Evolutionary conservation across 1,140 invertebrate genomes (phyloP), one percentile per base, ranked within the genome.

Genomic region (Calephelis virginiensis): DNA sequence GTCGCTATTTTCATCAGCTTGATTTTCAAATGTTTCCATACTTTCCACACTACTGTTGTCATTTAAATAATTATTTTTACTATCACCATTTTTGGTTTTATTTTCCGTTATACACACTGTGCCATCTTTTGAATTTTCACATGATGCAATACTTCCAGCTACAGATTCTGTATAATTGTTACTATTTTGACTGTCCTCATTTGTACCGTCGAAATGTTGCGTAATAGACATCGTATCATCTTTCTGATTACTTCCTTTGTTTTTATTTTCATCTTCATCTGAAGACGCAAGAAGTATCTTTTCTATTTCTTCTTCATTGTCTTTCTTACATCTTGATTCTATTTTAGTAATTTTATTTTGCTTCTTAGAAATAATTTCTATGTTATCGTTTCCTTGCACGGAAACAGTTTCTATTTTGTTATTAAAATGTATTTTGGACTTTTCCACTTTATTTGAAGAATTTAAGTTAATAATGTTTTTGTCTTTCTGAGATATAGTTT

Each of bases 261-360:
- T 38, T 40, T 12, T 11, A 7, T 40, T 50, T 40, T 68, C 60
- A 43, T 70, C 73, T 10, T 89, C 83, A 50, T 86, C 83, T 50
- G 80, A 79, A 49, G 78, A 85, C 40, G 76, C 80, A 8, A 89
- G 63, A 9, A 85, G 60, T 63, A 85, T 37, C 53, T 59, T 59
- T 59, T 59, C 53, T 12, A 59, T 59, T 59, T 59, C 53, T 37
- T 59, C 53, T 12, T 59, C 53, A 37, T 59, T 59, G 17, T 38
- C 28, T 37, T 59, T 11, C 37, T 37, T 59, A 12, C 6, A 43
- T 43, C 40, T 9, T 43, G 53, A 59, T 2, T 37, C 12, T 37
- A n/a, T 12, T 59, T 59, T 17, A 2, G 28, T 76, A 73, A 85
- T 76, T 73, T 84, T 80, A 48, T 78, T 67, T 8, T 70, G 70